phyloP scores from a whole-genome alignment of 2,113 vertebrate species.

The Tyrannus savana region DNA sequence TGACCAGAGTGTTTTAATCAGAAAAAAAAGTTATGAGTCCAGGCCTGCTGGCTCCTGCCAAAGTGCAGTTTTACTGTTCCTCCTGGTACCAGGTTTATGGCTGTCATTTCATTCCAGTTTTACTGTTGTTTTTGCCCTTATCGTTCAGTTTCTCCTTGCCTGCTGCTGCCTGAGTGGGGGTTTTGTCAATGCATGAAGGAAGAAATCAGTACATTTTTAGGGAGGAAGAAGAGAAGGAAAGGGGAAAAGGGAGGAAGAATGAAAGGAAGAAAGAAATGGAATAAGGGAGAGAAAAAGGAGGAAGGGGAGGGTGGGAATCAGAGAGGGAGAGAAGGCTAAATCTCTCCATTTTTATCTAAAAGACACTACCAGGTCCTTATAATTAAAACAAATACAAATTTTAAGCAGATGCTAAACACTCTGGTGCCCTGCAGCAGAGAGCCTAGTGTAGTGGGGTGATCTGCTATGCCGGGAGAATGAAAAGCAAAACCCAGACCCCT shows the following conservation, averaged over 20 bases:
- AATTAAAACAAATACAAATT: not conserved
- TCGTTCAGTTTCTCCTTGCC: conserved; percentile 27
- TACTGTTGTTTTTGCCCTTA: conserved; percentile 48
- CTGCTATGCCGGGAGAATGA: not conserved
- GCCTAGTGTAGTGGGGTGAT: not conserved
- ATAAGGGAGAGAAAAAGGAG: not conserved
- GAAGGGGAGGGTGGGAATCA: not conserved
- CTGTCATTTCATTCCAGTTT: conserved; percentile 51
- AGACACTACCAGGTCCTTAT: not conserved
- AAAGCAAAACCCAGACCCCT: not conserved
- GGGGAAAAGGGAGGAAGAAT: no score
- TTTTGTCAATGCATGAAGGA: not conserved
- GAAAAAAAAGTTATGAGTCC: not conserved
- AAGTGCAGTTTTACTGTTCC: conserved; percentile 39
- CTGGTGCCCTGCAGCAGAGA: not conserved
- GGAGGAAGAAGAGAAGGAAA: not conserved
- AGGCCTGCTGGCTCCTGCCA: conserved; percentile 33
- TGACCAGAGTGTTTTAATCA: conserved; percentile 31
- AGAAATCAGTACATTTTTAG: not conserved
- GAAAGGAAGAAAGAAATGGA: not conserved
- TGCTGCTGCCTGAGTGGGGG: not conserved
- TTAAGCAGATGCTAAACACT: not conserved
- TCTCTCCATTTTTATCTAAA: not conserved
- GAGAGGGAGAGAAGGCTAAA: not conserved
- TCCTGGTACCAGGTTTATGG: conserved; percentile 41